Conservation (phyloP, 2,888 invertebrate genomes). For the Coleophora flavipennella region DNA sequence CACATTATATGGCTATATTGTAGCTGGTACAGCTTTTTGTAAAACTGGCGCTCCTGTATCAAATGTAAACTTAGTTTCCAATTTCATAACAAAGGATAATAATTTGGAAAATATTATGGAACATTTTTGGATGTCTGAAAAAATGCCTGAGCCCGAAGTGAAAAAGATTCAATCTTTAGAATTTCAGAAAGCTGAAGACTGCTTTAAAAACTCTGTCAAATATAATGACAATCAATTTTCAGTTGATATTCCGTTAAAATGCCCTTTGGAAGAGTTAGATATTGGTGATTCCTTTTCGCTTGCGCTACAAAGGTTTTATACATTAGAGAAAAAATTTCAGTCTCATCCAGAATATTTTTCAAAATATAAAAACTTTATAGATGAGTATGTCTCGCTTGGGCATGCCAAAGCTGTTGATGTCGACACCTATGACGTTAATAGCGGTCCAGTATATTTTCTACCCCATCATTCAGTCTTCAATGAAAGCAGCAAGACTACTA, state of each 20-base stretch:
- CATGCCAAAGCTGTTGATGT: slow-evolving; percentile 6
- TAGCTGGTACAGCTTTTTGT: too few relatives aligned
- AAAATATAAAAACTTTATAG: slow-evolving; percentile 9
- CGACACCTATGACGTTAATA: slow-evolving; percentile 1
- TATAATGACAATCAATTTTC: slow-evolving; percentile 3
- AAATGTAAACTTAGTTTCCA: too few relatives aligned
- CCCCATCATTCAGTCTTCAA: slow-evolving; percentile 12
- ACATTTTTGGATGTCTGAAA: too few relatives aligned
- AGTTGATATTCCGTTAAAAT: slow-evolving; percentile 8
- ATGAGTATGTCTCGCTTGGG: slow-evolving; percentile 7
- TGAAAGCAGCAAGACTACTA: slow-evolving; percentile 7
- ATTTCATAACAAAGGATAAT: too few relatives aligned
- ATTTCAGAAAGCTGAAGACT: too few relatives aligned
- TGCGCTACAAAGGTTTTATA: slow-evolving; percentile 11
- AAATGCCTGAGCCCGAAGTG: too few relatives aligned
- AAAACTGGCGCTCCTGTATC: too few relatives aligned
- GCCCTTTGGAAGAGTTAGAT: slow-evolving; percentile 4
- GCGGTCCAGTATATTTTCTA: slow-evolving; percentile 9
- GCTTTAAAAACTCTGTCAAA: not conserved
- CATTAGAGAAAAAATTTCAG: slow-evolving; percentile 8
- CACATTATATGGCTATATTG: too few relatives aligned
- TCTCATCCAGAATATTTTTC: slow-evolving; percentile 1
- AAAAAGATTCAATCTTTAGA: too few relatives aligned
- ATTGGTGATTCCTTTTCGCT: slow-evolving; percentile 12
- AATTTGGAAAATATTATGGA: slow-evolving; percentile 16